These are phyloP conservation scores for Ivindomyrus marchei DNA, from an alignment of 2,113 vertebrate species.

Conservation along the genomic window DNA sequence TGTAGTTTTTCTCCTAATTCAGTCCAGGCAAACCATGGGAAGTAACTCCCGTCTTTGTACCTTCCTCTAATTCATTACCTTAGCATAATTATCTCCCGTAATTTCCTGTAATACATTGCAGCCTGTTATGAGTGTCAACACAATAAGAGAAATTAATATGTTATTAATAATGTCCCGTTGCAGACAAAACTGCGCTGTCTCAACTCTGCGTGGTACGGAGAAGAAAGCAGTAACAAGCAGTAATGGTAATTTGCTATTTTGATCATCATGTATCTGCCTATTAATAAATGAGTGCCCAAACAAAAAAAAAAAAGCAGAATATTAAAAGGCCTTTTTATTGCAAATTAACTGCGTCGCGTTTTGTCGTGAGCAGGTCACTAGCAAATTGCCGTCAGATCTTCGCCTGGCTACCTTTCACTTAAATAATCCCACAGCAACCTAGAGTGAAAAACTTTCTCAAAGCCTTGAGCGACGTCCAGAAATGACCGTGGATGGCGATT, in stretches of 20 bases:
- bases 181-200: neutral
- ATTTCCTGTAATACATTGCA: slow-evolving; percentile 39
- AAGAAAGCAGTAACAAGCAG: neutral
- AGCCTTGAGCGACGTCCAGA: neutral
- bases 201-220: neutral
- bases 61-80: slow-evolving; percentile 58
- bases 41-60: slow-evolving; percentile 56
- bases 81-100: slow-evolving; percentile 58
- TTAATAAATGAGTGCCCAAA: neutral
- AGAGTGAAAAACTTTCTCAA: neutral
- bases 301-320: neutral
- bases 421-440: neutral
- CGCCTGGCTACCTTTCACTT: neutral
- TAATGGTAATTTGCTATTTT: neutral
- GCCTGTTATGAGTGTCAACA: neutral
- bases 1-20: slow-evolving; percentile 33
- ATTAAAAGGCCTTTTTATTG: neutral
- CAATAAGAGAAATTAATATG: neutral
- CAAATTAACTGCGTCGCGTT: neutral
- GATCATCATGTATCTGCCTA: neutral
- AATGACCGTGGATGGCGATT: neutral
- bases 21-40: slow-evolving; percentile 59
- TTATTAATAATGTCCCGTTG: neutral
- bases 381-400: neutral
- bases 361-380: neutral